These are phyloP conservation scores for Leucophora obtusa DNA, from an alignment of 2,888 invertebrate species.

Conservation along the genomic window DNA sequence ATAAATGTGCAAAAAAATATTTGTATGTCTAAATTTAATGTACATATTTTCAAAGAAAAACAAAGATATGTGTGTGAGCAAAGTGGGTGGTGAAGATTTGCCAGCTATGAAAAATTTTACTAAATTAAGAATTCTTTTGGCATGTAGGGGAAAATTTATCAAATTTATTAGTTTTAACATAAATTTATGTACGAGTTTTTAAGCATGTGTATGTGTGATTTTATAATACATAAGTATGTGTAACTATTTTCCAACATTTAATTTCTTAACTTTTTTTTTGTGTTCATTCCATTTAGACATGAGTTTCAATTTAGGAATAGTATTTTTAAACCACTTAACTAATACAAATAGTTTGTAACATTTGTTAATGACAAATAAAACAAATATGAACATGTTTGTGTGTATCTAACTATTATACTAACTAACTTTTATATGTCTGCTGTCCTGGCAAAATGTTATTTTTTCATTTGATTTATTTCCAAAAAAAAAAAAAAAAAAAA, in stretches of 20 bases:
- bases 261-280: not conserved
- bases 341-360: conserved; percentile 21
- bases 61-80: not conserved
- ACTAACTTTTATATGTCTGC: conserved; percentile 36
- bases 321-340: not conserved
- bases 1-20: too few species aligned
- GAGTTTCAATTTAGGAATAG: not conserved
- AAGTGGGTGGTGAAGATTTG: not conserved
- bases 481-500: conserved; percentile 27
- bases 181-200: not conserved
- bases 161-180: conserved; percentile 3
- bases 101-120: not conserved
- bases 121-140: not conserved
- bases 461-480: conserved; percentile 45
- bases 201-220: not conserved
- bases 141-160: not conserved
- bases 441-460: conserved; percentile 29
- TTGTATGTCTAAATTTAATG: not conserved
- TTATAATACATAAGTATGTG: not conserved
- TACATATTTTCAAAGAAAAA: not conserved
- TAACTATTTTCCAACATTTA: not conserved
- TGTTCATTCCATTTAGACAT: not conserved
- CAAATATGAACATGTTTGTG: conserved; percentile 29
- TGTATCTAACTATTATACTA: not conserved
- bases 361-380: conserved; percentile 53